These are phyloP conservation scores for Crossocerus cetratus DNA, from an alignment of 2,888 invertebrate species.

Conservation along the genomic window DNA sequence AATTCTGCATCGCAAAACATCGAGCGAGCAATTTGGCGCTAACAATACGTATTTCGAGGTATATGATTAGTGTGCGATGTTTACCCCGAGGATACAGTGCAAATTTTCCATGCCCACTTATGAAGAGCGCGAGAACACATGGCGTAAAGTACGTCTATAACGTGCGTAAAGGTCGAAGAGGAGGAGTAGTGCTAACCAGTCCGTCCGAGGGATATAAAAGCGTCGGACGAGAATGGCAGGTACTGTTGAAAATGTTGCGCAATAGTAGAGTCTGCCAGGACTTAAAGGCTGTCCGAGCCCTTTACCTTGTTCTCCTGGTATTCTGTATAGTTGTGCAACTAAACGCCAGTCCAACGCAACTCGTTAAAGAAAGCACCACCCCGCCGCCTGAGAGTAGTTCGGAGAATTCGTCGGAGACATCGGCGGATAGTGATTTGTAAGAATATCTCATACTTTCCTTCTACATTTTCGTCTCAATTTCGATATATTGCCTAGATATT, in stretches of 20 bases:
- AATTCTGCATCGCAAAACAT: no score
- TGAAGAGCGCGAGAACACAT: conserved; percentile 50
- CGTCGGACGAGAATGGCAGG: conserved; percentile 1
- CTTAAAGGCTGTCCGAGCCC: conserved; percentile 7
- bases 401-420: conserved; percentile 8
- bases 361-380: conserved; percentile 5
- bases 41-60: not conserved
- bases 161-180: conserved; percentile 19
- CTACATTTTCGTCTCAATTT: not conserved
- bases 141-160: conserved; percentile 23
- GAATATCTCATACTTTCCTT: conserved; percentile 1
- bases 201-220: conserved; percentile 45
- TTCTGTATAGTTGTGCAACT: conserved; percentile 18
- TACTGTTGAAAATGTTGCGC: conserved; percentile 47
- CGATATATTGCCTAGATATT: not conserved
- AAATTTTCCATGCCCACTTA: conserved; percentile 58
- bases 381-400: conserved; percentile 15
- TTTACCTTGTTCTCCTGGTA: conserved; percentile 26
- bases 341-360: conserved; percentile 20
- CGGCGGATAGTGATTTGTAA: conserved; percentile 41
- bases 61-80: not conserved
- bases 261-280: conserved; percentile 13
- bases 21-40: not conserved
- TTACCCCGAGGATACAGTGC: conserved; percentile 10
- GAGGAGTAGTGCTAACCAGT: conserved; percentile 46